phyloP scores from a whole-genome alignment of 1,140 invertebrate species.

The Procambarus virginalis region DNA sequence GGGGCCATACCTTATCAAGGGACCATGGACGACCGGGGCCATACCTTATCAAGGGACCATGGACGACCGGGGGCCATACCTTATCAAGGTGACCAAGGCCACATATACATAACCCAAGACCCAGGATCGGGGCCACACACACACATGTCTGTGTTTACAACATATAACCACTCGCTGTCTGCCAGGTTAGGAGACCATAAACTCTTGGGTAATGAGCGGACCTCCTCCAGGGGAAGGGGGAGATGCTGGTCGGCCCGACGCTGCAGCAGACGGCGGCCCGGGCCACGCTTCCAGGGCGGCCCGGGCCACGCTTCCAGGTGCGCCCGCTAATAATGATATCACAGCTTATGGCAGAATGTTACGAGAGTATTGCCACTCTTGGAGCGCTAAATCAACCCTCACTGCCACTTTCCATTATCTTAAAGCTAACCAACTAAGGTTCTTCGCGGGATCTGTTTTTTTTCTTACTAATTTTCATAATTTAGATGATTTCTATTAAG shows the following conservation, averaged over 20 bases:
- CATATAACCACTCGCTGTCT: background rate
- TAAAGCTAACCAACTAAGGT: background rate
- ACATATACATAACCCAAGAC: too few species aligned
- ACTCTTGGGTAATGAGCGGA: background rate
- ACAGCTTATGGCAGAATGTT: slow-evolving; percentile 2
- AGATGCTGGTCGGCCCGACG: background rate
- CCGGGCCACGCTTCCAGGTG: background rate
- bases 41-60: too few species aligned
- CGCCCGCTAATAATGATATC: background rate
- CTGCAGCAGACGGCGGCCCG: background rate
- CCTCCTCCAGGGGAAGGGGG: background rate
- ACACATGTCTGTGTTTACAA: background rate
- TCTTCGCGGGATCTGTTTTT: too few species aligned
- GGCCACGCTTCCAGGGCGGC: background rate
- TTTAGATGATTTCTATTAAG: too few species aligned
- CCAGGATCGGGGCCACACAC: background rate
- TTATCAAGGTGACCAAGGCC: too few species aligned
- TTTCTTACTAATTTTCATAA: too few species aligned
- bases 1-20: too few species aligned
- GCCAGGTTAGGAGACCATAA: background rate
- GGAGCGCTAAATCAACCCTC: background rate
- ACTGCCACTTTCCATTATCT: background rate
- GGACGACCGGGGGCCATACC: too few species aligned
- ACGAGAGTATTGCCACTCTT: background rate
- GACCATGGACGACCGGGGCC: too few species aligned